phyloP scores from a whole-genome alignment of 1,140 invertebrate species.

The Magallana ariakensis region DNA sequence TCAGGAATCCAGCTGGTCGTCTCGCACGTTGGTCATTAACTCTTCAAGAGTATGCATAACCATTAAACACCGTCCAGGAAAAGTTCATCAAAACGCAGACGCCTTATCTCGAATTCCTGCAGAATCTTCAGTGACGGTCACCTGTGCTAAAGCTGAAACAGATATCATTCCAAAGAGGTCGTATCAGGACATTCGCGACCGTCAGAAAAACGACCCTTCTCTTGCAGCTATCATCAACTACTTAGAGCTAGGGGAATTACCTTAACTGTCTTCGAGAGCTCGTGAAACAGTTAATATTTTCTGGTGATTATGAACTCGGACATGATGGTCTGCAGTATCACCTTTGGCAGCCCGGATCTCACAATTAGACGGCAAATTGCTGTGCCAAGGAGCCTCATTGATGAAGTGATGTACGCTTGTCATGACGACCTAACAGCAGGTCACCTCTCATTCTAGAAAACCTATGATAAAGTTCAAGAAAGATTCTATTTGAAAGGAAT shows the following conservation, averaged over 20 bases:
- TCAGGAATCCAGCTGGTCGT: background rate
- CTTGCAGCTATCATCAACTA: conserved; percentile 18
- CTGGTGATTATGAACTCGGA: conserved; percentile 26
- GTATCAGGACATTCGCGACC: background rate
- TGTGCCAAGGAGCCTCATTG: background rate
- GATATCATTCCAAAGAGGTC: background rate
- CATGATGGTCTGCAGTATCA: background rate
- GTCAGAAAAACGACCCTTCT: conserved; percentile 31
- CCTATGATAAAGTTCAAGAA: conserved; percentile 41
- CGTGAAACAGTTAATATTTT: background rate
- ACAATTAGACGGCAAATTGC: background rate
- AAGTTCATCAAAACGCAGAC: conserved; percentile 46
- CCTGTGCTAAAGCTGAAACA: background rate
- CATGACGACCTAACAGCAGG: conserved; percentile 51
- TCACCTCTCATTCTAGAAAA: conserved; percentile 46
- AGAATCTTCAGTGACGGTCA: background rate
- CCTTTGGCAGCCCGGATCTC: conserved; percentile 3
- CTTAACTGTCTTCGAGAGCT: background rate
- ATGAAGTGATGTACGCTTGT: conserved; percentile 24
- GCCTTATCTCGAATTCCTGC: conserved; percentile 19
- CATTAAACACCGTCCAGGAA: conserved; percentile 11
- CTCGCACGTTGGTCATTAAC: background rate
- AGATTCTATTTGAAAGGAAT: conserved; percentile 51
- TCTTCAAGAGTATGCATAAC: conserved; percentile 1
- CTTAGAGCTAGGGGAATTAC: conserved; percentile 23